phyloP scores from a whole-genome alignment of 2,888 invertebrate genomes.

The Polietes domitor region DNA sequence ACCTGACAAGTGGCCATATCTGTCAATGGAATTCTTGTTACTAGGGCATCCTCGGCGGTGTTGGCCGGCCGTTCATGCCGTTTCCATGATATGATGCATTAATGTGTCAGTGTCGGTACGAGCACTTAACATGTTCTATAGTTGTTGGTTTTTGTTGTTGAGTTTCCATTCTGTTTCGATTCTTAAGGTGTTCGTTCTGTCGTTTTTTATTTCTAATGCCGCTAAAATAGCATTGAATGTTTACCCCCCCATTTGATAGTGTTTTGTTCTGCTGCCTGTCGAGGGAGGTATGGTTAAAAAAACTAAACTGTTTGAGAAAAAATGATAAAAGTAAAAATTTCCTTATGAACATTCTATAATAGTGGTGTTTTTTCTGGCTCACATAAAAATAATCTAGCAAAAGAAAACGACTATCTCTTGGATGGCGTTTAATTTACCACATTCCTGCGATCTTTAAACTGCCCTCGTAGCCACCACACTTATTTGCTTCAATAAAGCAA shows the following conservation, averaged over 20 bases:
- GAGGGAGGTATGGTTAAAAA: background rate
- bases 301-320: too few species aligned
- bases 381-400: too few species aligned
- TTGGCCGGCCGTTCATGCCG: background rate
- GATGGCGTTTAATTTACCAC: too few species aligned
- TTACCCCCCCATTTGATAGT: constrained; percentile 20
- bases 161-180: background rate
- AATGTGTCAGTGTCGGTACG: constrained; percentile 52
- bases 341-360: too few species aligned
- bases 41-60: background rate
- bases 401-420: too few species aligned
- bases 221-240: constrained; percentile 26
- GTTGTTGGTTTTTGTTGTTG: background rate
- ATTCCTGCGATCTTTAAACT: too few species aligned
- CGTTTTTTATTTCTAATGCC: constrained; percentile 34
- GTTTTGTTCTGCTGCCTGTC: background rate
- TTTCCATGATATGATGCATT: constrained; percentile 24
- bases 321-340: too few species aligned
- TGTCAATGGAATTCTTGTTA: background rate
- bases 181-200: constrained; percentile 34
- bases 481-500: background rate
- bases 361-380: too few species aligned
- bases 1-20: background rate
- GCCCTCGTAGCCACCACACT: background rate
- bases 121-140: constrained; percentile 44